Percentiles rank a stretch among this genome's conserved stretches.
Conservation (phyloP, 2,113 vertebrate genomes). For the Andinoacara biseriatus region DNA sequence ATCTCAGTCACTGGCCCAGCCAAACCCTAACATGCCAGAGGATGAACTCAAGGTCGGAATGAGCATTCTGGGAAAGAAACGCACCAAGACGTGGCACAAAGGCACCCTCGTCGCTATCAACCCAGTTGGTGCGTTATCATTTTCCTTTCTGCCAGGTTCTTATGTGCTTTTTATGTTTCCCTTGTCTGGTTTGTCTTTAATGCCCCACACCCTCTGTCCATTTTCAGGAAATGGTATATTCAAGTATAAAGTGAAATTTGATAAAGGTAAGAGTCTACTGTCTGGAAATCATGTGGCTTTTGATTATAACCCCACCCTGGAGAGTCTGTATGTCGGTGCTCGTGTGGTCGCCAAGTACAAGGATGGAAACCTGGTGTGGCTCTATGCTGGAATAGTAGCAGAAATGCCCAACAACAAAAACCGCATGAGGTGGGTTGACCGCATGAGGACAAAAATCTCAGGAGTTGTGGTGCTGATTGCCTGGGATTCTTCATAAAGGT, state of each 20-base stretch:
- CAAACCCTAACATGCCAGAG: slow-evolving; percentile 82
- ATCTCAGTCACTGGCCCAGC: slow-evolving; percentile 69
- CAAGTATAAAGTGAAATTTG: slow-evolving; percentile 98
- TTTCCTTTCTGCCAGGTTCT: background rate
- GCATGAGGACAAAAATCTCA: background rate
- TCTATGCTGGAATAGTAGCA: slow-evolving; percentile 96
- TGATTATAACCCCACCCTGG: slow-evolving; percentile 89
- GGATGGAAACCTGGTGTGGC: slow-evolving; percentile 94
- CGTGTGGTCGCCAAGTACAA: slow-evolving; percentile 97
- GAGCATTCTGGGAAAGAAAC: slow-evolving; percentile 95
- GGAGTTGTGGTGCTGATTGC: background rate
- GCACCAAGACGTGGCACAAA: slow-evolving; percentile 96
- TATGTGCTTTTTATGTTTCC: background rate
- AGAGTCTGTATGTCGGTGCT: slow-evolving; percentile 90
- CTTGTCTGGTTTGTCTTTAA: background rate
- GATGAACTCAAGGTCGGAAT: slow-evolving; percentile 89
- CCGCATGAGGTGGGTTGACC: slow-evolving; percentile 88
- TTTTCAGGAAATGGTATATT: slow-evolving; percentile 79
- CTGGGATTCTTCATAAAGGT: background rate
- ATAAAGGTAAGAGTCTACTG: slow-evolving; percentile 97
- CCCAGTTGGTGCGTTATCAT: slow-evolving; percentile 79
- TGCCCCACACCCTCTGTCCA: background rate
- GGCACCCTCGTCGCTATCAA: slow-evolving; percentile 91
- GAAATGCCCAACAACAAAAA: slow-evolving; percentile 97
- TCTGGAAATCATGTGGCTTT: slow-evolving; percentile 98